Evolutionary conservation across 2,888 invertebrate species (phyloP), one percentile per base, ranked within the genome.

Genomic region (Conomelus anceps): DNA sequence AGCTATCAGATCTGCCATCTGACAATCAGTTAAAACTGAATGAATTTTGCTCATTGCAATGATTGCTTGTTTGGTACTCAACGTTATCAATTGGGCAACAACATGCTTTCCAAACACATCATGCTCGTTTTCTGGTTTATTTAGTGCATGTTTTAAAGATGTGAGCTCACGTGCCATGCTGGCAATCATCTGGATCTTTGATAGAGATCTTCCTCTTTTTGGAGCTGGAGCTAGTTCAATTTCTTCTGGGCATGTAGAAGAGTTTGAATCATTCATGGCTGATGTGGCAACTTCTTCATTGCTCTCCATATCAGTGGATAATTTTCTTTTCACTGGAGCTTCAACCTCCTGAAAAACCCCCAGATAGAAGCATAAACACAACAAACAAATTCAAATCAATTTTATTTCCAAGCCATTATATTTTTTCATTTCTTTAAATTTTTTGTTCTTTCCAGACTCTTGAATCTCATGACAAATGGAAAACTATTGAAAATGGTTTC

Each of bases 71-170:
- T 9, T 34, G 34, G 89, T 24, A 89, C 29, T 41, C 89, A 89
- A 86, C 23, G 23, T 1, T 89, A 22, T 89, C 63, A 89, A 89
- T 86, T 89, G 86, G 22, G 89, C 86, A 29, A 22, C 89, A 20
- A 89, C 89, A 63, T n/a, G 86, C 63, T 23, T 89, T 17, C 86
- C 89, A 34, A 41, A 89, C 22, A 89, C 22, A 24, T 89, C 89
- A 34, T 63, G 34, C 26, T 89, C 89, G 23, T 34, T 86, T 23
- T 89, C 89, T 85, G n/a, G 3, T 3, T n/a, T 20, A 3, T 63
- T n/a, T 1, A 63, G 1, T n/a, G 63, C 20, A 3, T 20, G 0
- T 3, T 3, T 63, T 7, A 63, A 1, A 63, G n/a, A 1, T n/a
- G n/a, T 7, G n/a, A 63, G 63, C n/a, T 63, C 3, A 20, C 63